Base-by-base conservation (phyloP, 2,113 vertebrate species). In the Pachypanchax playfairii region DNA sequence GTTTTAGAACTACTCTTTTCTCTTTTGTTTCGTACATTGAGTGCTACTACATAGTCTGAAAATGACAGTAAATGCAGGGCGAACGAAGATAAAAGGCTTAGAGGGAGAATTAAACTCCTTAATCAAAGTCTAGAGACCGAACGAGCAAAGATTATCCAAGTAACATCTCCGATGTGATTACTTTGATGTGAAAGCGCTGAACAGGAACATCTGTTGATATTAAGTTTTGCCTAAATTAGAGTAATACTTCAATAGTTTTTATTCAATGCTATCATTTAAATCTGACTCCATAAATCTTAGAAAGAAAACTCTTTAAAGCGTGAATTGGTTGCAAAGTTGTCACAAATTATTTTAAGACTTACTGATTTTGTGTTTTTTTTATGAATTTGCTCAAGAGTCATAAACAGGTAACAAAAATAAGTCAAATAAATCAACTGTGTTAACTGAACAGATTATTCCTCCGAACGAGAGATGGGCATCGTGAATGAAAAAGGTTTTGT, bases 91-190 rank as follows among this genome's bases (percentile, higher is more conserved):
- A 21, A 56, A 73, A 20, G 14, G 41, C 35, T 44, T 25, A 28
- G 22, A 70, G 44, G 18, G 46, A 68, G 25, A 46, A 48, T 28
- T 33, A 50, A 43, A 33, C 58, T 67, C 54, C 60, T 79, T 22
- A 61, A 41, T 82, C 63, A 65, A 80, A 22, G 28, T 25, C 33
- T 36, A 36, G 48, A 75, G 50, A 57, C 55, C 6, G 48, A 66
- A 31, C 12, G 35, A 26, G 14, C 28, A 38, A 35, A 24, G 47
- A 70, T 74, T 11, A 71, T 48, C 51, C 51, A 29, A 66, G 65
- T 54, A 25, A 46, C 50, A 29, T 73, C 57, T 61, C 42, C 47
- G 60, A 63, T 62, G 29, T 29, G 56, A 59, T 69, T 51, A n/a
- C 39, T 66, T 57, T 41, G 65, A 64, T 44, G 48, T 51, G 35